These are phyloP conservation scores for Caracal caracal DNA, from an alignment of 2,113 vertebrate genomes.

Conservation along the genomic window DNA sequence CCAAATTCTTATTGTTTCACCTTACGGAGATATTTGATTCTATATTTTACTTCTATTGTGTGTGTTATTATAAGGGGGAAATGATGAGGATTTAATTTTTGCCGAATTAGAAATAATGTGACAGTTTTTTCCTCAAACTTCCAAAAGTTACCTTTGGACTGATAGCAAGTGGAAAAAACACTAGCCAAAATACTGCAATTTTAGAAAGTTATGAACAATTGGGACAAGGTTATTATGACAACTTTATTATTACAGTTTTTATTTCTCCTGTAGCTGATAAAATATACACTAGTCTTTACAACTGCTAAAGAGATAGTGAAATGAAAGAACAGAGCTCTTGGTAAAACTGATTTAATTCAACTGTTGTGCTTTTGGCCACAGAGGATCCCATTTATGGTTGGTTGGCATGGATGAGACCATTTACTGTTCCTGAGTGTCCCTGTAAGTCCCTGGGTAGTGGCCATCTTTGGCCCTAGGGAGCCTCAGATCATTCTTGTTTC, in stretches of 20 bases:
- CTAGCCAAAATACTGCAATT: neutral
- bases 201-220: neutral
- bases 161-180: neutral
- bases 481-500: neutral
- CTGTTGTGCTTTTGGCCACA: neutral
- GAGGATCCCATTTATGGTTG: neutral
- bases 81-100: neutral
- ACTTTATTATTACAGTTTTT: neutral
- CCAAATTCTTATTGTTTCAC: neutral
- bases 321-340: neutral
- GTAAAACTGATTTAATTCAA: conserved; percentile 23
- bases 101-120: conserved; percentile 16
- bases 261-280: neutral
- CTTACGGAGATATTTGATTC: neutral
- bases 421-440: neutral
- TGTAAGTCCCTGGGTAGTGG: neutral
- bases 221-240: neutral
- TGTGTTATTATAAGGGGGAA: neutral
- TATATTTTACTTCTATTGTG: conserved; percentile 29
- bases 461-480: neutral
- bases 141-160: neutral
- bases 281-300: neutral
- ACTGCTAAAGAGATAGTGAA: neutral
- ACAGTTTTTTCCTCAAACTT: neutral
- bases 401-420: neutral